phyloP scores from a whole-genome alignment of 1,140 invertebrate species.

The Probaryconus sp. region DNA sequence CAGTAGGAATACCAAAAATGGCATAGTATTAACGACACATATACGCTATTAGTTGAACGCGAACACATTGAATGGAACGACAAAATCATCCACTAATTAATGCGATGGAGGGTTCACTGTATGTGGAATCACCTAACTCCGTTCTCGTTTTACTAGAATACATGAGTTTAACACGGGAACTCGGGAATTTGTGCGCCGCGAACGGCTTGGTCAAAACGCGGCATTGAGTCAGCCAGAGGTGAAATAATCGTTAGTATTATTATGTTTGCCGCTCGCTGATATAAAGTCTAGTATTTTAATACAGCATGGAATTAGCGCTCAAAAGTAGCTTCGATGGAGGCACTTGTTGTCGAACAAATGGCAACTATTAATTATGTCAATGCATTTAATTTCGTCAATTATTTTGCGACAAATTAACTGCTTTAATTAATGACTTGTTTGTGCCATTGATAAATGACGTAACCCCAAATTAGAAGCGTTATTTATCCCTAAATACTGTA shows the following conservation, averaged over 20 bases:
- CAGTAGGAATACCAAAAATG: conserved; percentile 19
- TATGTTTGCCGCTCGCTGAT: background rate
- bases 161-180: conserved; percentile 47
- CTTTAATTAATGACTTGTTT: conserved; percentile 12
- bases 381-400: conserved; percentile 34
- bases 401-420: conserved; percentile 19
- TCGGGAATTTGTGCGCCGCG: conserved; percentile 14
- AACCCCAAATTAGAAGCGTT: conserved; percentile 14
- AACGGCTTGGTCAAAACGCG: conserved; percentile 11
- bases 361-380: conserved; percentile 20
- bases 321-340: conserved; percentile 3
- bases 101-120: conserved; percentile 46
- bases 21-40: conserved; percentile 36
- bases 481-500: conserved; percentile 15
- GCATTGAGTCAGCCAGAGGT: conserved; percentile 9
- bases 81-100: conserved; percentile 68
- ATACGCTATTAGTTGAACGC: conserved; percentile 50
- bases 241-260: conserved; percentile 39
- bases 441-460: conserved; percentile 18
- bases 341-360: conserved; percentile 19
- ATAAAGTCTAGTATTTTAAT: conserved; percentile 23
- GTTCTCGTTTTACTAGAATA: conserved; percentile 53
- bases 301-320: conserved; percentile 18
- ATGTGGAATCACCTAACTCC: conserved; percentile 34
- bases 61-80: conserved; percentile 57